Evolutionary conservation across 1,140 invertebrate genomes (phyloP), one percentile per base, ranked within the genome.

Genomic region (Bombus impatiens): DNA sequence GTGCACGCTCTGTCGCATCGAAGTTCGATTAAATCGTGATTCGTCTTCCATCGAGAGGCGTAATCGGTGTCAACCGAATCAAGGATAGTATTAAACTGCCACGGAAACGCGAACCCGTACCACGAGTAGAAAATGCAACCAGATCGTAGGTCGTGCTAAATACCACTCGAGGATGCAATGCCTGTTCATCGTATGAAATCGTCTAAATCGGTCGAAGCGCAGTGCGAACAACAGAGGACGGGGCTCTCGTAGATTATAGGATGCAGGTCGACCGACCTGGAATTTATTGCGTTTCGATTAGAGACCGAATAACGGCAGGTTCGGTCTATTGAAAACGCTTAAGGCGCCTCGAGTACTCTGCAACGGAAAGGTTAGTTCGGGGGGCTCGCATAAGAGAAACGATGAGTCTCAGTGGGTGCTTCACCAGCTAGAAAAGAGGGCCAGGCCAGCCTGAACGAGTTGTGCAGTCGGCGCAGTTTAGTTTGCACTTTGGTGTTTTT

Each of bases 21-120:
- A 47, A 47, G 72, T 77, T 42, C 47, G 62, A 86, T 82, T 86
- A 62, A 86, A 86, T 82, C 71, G 71, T n/a, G 62, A 59, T 57
- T 76, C 78, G 70, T 76, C 84, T 59, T 67, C 32, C 72, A 25
- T 65, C 44, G 32, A 62, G 59, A 62, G 28, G 28, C 6, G 59
- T 82, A 82, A 74, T 74, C 84, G n/a, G 44, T 67, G 84, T 86
- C 84, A 76, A 62, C 59, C 59, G 47, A 82, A 76, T 68, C 62
- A 70, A 25, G 47, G 42, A 25, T 35, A 12, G 35, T 57, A 67
- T 76, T 76, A 70, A 75, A 44, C 40, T 25, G 71, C 71, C 70
- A 81, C 47, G 57, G 42, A 59, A 18, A 72, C 37, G 44, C 59
- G 70, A 76, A 37, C 62, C 57, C 35, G 72, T 40, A 22, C 5